Evolutionary conservation across 2,888 invertebrate species (phyloP), one percentile per base, ranked within the genome.

Genomic region (Sesia bembeciformis): DNA sequence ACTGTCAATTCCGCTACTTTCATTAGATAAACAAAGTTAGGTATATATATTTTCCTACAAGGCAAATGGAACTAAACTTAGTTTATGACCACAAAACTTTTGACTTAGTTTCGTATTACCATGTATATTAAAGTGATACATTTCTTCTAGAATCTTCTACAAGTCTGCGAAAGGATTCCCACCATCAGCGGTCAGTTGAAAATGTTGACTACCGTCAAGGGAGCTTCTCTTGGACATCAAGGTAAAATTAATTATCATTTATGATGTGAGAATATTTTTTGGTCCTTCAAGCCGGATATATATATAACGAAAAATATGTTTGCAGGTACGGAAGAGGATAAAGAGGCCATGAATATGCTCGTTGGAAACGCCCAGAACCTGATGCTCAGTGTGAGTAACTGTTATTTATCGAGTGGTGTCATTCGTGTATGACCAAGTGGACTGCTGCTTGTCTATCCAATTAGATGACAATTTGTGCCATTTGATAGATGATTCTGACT

Each of bases 171-270:
- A 78, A 92, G 98, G 66, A 99, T 99, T 68, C 99, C 99, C 0
- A 99, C 99, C 0, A 99, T 99, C 76, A 98, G 99, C 61, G 99
- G 99, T 0, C 99, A 99, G 80, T 89, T 99, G 69, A 99, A 99
- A 89, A 99, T 99, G 81, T 89, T 99, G 66, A 98, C 98, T 3
- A 99, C 99, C 0, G 99, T 99, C 7, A 99, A 99, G 81, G 98
- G 80, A 0, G 77, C 83, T 0, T 75, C 99, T 94, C 90, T 99
- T 55, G 99, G 99, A 58, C 97, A 97, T 50, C 98, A 99, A 93
- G 98, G 97, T 97, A 90, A 53, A 76, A 4, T 50, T 40, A 40
- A 8, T 40, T 52, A 23, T 52, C 4, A 7, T 23, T 1, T 23
- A 23, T 23, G 23, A 23, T 23, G 2, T 23, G 23, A 23, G 23